Evolutionary conservation across 2,888 invertebrate species (phyloP).

Genomic region (Alsophila aescularia): DNA sequence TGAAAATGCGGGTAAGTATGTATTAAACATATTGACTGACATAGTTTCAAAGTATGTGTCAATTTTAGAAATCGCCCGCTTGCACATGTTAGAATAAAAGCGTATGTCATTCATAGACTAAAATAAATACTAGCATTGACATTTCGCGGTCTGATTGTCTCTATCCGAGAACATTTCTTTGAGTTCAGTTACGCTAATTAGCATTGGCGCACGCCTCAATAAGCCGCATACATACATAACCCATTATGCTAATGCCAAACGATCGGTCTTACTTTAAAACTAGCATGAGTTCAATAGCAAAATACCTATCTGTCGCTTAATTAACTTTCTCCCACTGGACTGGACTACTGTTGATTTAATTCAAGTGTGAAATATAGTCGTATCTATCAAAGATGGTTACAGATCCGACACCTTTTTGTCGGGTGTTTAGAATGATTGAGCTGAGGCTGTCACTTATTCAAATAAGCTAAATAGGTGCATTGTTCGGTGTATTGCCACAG

Average conservation of each 20-base stretch:
- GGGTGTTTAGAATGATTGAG: not conserved
- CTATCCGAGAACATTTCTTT: not conserved
- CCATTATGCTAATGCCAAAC: slow-evolving; percentile 30
- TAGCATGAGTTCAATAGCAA: slow-evolving; percentile 41
- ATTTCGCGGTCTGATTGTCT: slow-evolving; percentile 28
- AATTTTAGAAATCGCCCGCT: slow-evolving; percentile 1
- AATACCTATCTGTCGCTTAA: slow-evolving; percentile 37
- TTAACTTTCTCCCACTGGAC: slow-evolving; percentile 52
- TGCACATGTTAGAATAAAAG: not conserved
- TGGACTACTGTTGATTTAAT: slow-evolving; percentile 40
- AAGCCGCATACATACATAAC: slow-evolving; percentile 35
- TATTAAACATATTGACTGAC: not conserved
- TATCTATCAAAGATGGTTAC: slow-evolving; percentile 14
- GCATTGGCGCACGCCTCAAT: slow-evolving; percentile 26
- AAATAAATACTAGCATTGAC: slow-evolving; percentile 21
- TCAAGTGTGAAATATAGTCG: slow-evolving; percentile 28
- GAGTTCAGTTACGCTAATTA: slow-evolving; percentile 14
- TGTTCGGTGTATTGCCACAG: not conserved
- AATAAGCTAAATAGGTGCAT: not conserved
- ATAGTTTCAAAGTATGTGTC: not conserved
- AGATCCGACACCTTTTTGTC: slow-evolving; percentile 25
- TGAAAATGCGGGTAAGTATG: not conserved
- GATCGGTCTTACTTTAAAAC: slow-evolving; percentile 27
- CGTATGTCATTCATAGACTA: slow-evolving; percentile 23
- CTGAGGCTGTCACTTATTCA: slow-evolving; percentile 4